Percentiles rank a stretch among this genome's conserved stretches.
These are phyloP conservation scores for Bergia puertoricense DNA, from an alignment of 92 coral and sea anemone species.

Conservation along the genomic window DNA sequence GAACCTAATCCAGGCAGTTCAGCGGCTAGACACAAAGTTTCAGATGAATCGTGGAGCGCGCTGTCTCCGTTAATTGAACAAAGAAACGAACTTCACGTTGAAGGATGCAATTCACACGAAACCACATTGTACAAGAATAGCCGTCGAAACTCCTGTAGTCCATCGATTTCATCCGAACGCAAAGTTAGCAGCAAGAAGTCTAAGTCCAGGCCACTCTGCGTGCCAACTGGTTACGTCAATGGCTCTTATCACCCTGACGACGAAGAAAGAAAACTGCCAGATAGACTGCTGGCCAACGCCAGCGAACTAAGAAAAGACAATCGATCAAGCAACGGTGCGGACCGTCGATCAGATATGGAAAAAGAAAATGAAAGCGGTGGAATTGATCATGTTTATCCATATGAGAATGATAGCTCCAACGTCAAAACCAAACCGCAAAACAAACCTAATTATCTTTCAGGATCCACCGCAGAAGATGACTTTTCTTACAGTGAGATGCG, in stretches of 20 bases:
- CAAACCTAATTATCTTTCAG: background rate
- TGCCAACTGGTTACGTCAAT: constrained; percentile 69
- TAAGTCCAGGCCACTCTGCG: constrained; percentile 20
- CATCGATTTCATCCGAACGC: constrained; percentile 57
- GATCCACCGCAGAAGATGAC: background rate
- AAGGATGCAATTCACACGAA: constrained; percentile 9
- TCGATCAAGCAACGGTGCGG: no score
- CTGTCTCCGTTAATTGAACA: constrained; percentile 61
- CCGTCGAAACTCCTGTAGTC: constrained; percentile 55
- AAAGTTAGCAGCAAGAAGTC: constrained; percentile 33
- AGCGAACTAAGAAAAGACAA: background rate
- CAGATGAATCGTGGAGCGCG: constrained; percentile 47
- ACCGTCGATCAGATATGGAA: background rate
- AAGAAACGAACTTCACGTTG: constrained; percentile 28
- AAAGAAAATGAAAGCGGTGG: background rate
- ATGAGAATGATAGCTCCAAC: background rate
- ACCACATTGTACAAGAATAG: constrained; percentile 8
- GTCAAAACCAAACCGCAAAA: background rate
- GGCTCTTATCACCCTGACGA: constrained; percentile 72
- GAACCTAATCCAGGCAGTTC: constrained; percentile 44
- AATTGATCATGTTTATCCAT: background rate
- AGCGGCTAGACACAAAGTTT: background rate
- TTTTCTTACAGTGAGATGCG: background rate
- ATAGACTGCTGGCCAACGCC: background rate
- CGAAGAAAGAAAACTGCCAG: constrained; percentile 48